A percentile compares a stretch with the other conserved stretches of the same genome.
phyloP scores from a whole-genome alignment of 2,797 vertebrate species.

The Coranthus polyacanthus region DNA sequence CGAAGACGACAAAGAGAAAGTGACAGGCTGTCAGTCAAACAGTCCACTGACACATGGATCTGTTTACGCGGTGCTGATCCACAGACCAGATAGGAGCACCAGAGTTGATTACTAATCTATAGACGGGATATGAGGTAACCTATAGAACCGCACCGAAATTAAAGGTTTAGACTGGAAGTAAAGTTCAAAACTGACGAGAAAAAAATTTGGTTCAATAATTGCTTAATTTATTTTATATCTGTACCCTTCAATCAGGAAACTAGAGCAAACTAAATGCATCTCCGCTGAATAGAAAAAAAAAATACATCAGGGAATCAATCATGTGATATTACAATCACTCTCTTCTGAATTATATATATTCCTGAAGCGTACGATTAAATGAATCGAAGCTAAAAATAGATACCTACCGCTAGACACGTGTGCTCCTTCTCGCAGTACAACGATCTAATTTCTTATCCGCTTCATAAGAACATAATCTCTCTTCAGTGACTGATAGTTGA shows the following conservation, averaged over 20 bases:
- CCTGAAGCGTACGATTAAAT: conserved; percentile 61
- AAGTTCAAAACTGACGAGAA: conserved; percentile 17
- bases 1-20: conserved; percentile 76
- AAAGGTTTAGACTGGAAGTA: conserved; percentile 35
- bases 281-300: too few species aligned
- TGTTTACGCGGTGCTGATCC: conserved; percentile 79
- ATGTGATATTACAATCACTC: conserved; percentile 47
- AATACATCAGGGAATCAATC: conserved; percentile 21
- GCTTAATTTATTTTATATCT: conserved; percentile 22
- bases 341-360: conserved; percentile 49
- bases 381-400: conserved; percentile 59
- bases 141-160: conserved; percentile 43
- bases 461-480: conserved; percentile 67
- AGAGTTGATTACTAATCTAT: conserved; percentile 70
- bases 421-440: conserved; percentile 41
- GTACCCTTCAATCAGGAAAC: neutral
- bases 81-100: conserved; percentile 71
- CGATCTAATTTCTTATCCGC: conserved; percentile 67
- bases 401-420: conserved; percentile 52
- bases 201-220: conserved; percentile 25
- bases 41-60: conserved; percentile 80
- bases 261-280: conserved; percentile 13
- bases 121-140: conserved; percentile 65
- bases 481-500: conserved; percentile 75
- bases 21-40: conserved; percentile 86